Percentiles rank a stretch among this genome's conserved stretches.
These are phyloP conservation scores for Rhynchotus rufescens DNA, from an alignment of 2,797 vertebrate species.

Conservation along the genomic window DNA sequence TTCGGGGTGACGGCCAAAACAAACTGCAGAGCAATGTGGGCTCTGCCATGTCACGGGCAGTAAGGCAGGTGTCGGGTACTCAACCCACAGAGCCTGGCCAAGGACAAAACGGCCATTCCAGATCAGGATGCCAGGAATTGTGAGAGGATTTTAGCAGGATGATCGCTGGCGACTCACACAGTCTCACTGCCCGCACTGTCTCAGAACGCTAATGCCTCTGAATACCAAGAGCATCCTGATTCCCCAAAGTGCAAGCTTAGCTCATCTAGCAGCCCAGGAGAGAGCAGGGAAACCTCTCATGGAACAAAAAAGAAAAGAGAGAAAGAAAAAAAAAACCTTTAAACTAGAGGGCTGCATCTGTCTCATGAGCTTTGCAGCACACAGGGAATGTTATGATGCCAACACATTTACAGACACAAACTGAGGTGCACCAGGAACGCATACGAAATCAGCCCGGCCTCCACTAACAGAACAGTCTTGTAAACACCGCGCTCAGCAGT, in stretches of 20 bases:
- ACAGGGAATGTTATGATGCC: not conserved
- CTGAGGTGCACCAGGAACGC: not conserved
- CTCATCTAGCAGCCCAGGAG: conserved; percentile 20
- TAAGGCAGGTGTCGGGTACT: conserved; percentile 25
- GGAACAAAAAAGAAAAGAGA: not conserved
- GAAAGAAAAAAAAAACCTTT: not conserved
- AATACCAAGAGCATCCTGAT: conserved; percentile 60
- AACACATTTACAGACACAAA: not conserved
- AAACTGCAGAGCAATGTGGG: not conserved
- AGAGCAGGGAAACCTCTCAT: conserved; percentile 14
- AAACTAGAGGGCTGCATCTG: not conserved
- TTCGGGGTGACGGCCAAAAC: not conserved
- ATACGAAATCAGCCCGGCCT: not conserved
- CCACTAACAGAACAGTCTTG: not conserved
- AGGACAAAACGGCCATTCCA: conserved; percentile 58
- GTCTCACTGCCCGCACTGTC: not conserved
- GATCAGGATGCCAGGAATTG: conserved; percentile 45
- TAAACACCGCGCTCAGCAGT: not conserved
- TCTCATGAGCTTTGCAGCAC: not conserved
- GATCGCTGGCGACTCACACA: not conserved
- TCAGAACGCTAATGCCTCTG: conserved; percentile 60
- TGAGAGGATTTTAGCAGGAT: conserved; percentile 69
- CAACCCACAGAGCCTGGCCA: not conserved
- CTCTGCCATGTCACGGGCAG: not conserved
- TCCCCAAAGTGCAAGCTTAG: conserved; percentile 37